Base-by-base conservation (phyloP, 53 echinoderm and acorn worm species). In the Mesocentrotus franciscanus region DNA sequence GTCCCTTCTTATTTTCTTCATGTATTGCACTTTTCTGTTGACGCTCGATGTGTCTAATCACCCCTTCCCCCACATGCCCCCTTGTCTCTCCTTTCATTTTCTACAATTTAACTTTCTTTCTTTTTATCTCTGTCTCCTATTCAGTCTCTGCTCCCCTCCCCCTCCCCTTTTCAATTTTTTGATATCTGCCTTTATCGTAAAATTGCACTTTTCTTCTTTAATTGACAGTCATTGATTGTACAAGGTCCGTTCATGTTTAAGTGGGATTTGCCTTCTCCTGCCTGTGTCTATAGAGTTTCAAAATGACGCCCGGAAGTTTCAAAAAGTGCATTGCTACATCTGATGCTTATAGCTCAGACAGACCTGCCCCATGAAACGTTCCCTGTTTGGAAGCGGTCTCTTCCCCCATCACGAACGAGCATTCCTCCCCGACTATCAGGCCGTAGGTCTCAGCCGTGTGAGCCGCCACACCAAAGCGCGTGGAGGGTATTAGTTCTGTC, bases 211-310 rank as follows among this genome's bases (percentile, higher is more conserved):
- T 91, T 61, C 39, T 91, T 14, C 10, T 20, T 64, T 64, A 91
- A 91, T 87, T 87, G 87, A 87, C 87, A 87, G 58, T 87, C 87
- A 87, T 87, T 58, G 27, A 56, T 29, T n/a, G 87, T 58, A 87
- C 58, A 58, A 87, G 58, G 58, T 87, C 87, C 29, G 29, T 87
- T 87, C 56, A 87, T 20, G n/a, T 87, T 15, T 56, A 87, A 87
- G n/a, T 57, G 34, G 29, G 87, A 87, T 58, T 87, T 87, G 58
- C n/a, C 57, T 20, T n/a, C 58, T 57, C 87, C 0, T n/a, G 30
- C 75, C 13, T 14, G 26, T 59, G 58, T 27, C 58, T 87, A 26
- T n/a, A 22, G 87, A 84, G 42, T 39, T 84, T 42, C 55, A 39
- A 84, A 84, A 55, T 84, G 49, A 87, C 87, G 87, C 20, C 87